Evolutionary conservation across 92 coral and sea anemone genomes (phyloP), one percentile per base, ranked within the genome.

Genomic region (Muricea muricata): DNA sequence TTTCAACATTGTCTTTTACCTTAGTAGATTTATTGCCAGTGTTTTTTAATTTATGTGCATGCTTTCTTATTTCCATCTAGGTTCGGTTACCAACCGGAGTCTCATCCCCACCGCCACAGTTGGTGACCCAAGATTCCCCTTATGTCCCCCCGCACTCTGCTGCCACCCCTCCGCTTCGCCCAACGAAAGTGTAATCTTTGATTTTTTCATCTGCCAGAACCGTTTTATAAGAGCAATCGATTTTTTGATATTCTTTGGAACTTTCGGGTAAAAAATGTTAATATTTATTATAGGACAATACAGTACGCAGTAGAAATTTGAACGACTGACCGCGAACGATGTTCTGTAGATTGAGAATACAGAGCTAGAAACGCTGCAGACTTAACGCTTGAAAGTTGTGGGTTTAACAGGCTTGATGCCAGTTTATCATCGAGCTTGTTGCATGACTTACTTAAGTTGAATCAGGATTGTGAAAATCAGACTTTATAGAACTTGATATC

Each of bases 101-200:
- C 26, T 18, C 81, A 23, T 76, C 81, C 81, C 81, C 81, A 42
- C 81, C 81, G 11, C 81, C 81, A 21, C 81, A 76, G 81, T 18
- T 76, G 66, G 68, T 76, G 39, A 76, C 11, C 81, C 81, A 76
- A 37, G 81, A 76, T 24, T 52, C 81, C 46, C 61, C 81, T 0
- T 76, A 48, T 18, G 45, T 63, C 11, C 60, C 81, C 3, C 81
- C 81, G 12, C 81, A 76, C 67, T 25, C 58, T 1, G 60, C 13
- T 10, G 21, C 76, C 45, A 76, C 81, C 9, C 81, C 81, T 0
- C 81, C 81, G 30, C 61, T 76, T 13, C 65, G 81, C 5, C 81
- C 81, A 17, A 35, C 81, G 45, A 76, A 76, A 52, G 81, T 55
- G 13, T 76, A 31, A 76, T 12, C 30, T 25, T 7, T 6, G 37